phyloP scores from a whole-genome alignment of 1,140 invertebrate genomes.

The Lethocerus indicus region DNA sequence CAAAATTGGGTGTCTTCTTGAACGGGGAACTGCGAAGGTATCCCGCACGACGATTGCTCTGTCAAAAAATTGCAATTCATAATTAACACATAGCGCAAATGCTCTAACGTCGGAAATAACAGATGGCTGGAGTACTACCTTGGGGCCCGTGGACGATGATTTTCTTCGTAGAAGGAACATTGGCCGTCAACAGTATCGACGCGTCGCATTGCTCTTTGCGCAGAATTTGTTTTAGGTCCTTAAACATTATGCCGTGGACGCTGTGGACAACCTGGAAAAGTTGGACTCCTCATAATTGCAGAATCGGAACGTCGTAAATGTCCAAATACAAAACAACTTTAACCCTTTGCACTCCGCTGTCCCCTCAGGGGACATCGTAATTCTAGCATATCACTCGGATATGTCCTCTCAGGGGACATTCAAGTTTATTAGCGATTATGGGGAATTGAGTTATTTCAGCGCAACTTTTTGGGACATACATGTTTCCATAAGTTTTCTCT shows the following conservation, averaged over 20 bases:
- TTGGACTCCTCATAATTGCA: no score
- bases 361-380: no score
- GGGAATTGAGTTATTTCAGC: no score
- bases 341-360: no score
- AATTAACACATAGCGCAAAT: conserved; percentile 1
- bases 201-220: conserved; percentile 98
- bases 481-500: no score
- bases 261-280: conserved; percentile 69
- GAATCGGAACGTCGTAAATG: no score
- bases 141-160: conserved; percentile 93
- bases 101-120: background rate
- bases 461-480: no score
- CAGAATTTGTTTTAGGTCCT: conserved; percentile 96
- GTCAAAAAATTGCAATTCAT: conserved; percentile 17
- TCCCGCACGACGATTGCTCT: conserved; percentile 78
- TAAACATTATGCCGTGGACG: conserved; percentile 98
- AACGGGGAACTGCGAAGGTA: conserved; percentile 95
- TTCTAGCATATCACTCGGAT: no score
- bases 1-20: conserved; percentile 98
- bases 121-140: conserved; percentile 22
- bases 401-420: no score
- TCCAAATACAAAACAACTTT: no score
- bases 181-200: conserved; percentile 90
- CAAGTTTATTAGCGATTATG: no score
- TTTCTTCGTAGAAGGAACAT: conserved; percentile 97